Conservation (phyloP, 2,797 vertebrate species). For the Poecilia wingei region DNA sequence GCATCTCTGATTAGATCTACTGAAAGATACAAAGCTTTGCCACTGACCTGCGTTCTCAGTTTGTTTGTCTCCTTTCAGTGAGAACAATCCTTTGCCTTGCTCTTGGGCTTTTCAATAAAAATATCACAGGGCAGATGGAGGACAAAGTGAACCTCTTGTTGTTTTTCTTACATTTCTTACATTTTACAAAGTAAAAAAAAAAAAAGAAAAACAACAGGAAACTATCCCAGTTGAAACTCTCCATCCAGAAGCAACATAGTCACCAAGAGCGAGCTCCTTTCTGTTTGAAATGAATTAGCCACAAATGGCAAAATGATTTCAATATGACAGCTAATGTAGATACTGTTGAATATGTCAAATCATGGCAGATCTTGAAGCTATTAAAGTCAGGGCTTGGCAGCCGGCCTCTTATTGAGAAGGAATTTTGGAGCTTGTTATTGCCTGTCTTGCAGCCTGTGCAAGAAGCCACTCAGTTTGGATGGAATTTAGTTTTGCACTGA, state of each 20-base stretch:
- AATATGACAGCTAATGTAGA: slow-evolving; percentile 45
- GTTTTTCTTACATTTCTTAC: not conserved
- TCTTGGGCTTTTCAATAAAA: not conserved
- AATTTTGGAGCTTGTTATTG: slow-evolving; percentile 72
- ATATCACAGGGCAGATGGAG: not conserved
- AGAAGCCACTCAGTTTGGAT: slow-evolving; percentile 61
- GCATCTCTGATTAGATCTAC: not conserved
- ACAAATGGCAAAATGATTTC: slow-evolving; percentile 35
- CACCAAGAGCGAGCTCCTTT: slow-evolving; percentile 25
- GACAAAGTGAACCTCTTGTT: not conserved
- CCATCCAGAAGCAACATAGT: slow-evolving; percentile 2
- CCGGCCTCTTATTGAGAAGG: slow-evolving; percentile 39
- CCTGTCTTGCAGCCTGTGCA: slow-evolving; percentile 63
- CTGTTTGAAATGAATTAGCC: slow-evolving; percentile 20
- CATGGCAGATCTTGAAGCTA: slow-evolving; percentile 66
- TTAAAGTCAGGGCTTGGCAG: slow-evolving; percentile 66
- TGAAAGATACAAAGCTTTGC: not conserved
- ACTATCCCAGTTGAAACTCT: not conserved
- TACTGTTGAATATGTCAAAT: slow-evolving; percentile 32
- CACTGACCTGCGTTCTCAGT: not conserved
- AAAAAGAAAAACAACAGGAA: not conserved
- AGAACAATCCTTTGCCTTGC: not conserved
- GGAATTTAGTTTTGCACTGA: slow-evolving; percentile 47
- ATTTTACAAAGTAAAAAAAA: not conserved
- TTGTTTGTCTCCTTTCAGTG: not conserved